phyloP scores from a whole-genome alignment of 2,888 invertebrate genomes.

The Ophion obscuratus region DNA sequence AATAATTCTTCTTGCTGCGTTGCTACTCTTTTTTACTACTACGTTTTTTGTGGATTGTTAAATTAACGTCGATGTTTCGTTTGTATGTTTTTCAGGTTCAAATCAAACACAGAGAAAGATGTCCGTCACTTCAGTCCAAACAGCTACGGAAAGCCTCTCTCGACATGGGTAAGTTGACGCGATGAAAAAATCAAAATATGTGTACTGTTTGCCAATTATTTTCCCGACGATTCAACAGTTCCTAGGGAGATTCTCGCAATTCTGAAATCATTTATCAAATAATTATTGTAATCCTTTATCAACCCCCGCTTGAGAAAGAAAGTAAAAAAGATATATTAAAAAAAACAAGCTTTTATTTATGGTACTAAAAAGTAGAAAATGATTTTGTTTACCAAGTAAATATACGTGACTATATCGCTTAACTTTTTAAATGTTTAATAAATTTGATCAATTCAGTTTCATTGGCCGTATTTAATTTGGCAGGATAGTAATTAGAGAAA shows the following conservation, averaged over 20 bases:
- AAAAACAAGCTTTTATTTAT: too few relatives aligned
- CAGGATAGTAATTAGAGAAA: too few relatives aligned
- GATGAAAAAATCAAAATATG: not conserved
- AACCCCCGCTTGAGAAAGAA: too few relatives aligned
- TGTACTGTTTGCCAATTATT: not conserved
- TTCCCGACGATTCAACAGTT: not conserved
- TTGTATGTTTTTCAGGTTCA: conserved; percentile 74
- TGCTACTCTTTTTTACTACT: not conserved
- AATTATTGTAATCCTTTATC: too few relatives aligned
- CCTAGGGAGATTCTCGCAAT: not conserved
- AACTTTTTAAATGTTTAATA: too few relatives aligned
- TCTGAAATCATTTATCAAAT: not conserved
- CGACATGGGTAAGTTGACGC: conserved; percentile 80
- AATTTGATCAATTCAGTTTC: too few relatives aligned
- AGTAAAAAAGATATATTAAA: too few relatives aligned
- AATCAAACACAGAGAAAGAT: conserved; percentile 75
- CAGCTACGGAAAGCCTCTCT: conserved; percentile 79
- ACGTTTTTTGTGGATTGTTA: conserved; percentile 26
- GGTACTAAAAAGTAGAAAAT: too few relatives aligned
- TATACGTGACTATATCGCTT: too few relatives aligned
- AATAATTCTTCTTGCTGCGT: not conserved
- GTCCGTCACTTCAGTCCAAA: conserved; percentile 81
- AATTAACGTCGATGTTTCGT: not conserved
- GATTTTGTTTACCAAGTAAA: too few relatives aligned
- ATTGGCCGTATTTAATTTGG: too few relatives aligned